These are phyloP conservation scores for Reinhardtius hippoglossoides DNA, from an alignment of 2,113 vertebrate species.

Conservation along the genomic window DNA sequence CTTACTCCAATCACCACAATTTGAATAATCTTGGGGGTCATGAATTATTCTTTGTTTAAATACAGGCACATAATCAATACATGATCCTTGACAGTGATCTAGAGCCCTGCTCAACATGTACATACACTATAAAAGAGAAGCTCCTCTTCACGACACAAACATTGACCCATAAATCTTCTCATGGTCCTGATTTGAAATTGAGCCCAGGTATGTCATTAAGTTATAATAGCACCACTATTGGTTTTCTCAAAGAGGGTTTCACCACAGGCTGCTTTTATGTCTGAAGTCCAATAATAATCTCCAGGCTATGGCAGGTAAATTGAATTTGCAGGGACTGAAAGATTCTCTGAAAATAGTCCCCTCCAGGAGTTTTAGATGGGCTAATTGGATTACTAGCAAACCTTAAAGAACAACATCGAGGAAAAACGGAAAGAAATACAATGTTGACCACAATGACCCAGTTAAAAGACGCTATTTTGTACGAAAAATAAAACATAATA, in stretches of 20 bases:
- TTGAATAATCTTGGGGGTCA: conserved; percentile 16
- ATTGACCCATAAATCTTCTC: conserved; percentile 1
- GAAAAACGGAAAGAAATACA: no score
- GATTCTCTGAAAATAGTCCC: conserved; percentile 21
- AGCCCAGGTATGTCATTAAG: conserved; percentile 9
- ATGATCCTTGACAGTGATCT: conserved; percentile 19
- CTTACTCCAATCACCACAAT: not conserved
- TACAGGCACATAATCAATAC: conserved; percentile 39
- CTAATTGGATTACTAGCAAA: no score
- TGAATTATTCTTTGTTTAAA: conserved; percentile 47
- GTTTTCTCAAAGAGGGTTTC: conserved; percentile 11
- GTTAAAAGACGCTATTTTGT: no score
- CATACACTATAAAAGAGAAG: conserved; percentile 15
- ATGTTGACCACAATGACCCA: no score
- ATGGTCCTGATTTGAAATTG: conserved; percentile 10
- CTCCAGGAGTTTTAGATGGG: not conserved
- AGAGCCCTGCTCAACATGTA: conserved; percentile 26
- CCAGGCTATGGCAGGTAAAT: conserved; percentile 30
- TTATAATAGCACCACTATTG: conserved; percentile 2
- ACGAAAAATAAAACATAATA: no score
- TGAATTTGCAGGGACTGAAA: not conserved
- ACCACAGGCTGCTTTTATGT: conserved; percentile 21
- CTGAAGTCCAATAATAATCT: conserved; percentile 29
- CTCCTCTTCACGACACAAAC: not conserved
- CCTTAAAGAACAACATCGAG: no score